Base-by-base conservation (phyloP, 2,888 invertebrate genomes). In the Athrips mouffetella region DNA sequence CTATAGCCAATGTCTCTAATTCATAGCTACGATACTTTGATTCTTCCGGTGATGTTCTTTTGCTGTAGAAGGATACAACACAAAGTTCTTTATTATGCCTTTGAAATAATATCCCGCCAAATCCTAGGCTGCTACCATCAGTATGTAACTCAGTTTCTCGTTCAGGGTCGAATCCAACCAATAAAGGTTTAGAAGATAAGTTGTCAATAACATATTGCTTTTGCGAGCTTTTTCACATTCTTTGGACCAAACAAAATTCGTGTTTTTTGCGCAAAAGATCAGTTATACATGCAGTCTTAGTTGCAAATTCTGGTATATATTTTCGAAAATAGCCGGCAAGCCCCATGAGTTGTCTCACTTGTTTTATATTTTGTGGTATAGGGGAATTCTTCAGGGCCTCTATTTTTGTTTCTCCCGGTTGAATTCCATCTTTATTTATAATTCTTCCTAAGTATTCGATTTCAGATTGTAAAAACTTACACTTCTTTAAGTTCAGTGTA, bases 261-360 rank as follows among this genome's bases (percentile, higher is more conserved):
- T 25, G 25, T 25, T 8, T n/a, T 25, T 25, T 25, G 4, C 25
- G 4, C 25, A n/a, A n/a, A n/a, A n/a, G n/a, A n/a, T n/a, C n/a
- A n/a, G n/a, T n/a, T n/a, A n/a, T n/a, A n/a, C n/a, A n/a, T n/a
- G n/a, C n/a, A n/a, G 20, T 40, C 8, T 33, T 30, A 20, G 20
- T 29, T 11, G 47, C 11, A 27, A 21, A 47, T 16, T 31, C 16
- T 23, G 29, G 18, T 25, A 47, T 47, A 31, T 21, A 47, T 3
- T 11, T 7, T 10, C 31, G 8, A 31, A 31, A 31, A 10, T 31
- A 31, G 3, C 31, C 31, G n/a, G 40, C 47, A 8, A 40, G 31
- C 13, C 47, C 40, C 8, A 25, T 21, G n/a, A 42, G 39, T 13
- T 48, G 48, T n/a, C 48, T 31, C 1, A 42, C 42, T 35, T 48